A percentile compares a stretch with the other conserved stretches of the same genome.
Conservation (phyloP, 2,888 invertebrate species). For the Lacanobia wlatinum region DNA sequence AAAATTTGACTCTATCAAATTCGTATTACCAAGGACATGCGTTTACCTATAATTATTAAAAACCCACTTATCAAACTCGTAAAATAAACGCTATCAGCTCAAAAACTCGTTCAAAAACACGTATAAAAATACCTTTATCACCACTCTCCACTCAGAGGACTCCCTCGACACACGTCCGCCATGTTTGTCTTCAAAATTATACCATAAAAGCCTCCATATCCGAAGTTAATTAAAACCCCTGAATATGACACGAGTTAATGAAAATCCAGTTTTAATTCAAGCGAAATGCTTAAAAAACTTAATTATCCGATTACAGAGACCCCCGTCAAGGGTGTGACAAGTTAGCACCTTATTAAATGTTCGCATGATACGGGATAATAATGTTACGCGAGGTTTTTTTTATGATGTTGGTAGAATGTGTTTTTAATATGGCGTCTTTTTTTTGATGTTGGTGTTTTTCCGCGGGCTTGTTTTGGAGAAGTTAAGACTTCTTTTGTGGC, state of each 20-base stretch:
- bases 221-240: slow-evolving; percentile 61
- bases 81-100: slow-evolving; percentile 6
- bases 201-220: slow-evolving; percentile 34
- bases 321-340: slow-evolving; percentile 57
- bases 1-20: no score
- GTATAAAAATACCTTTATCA: slow-evolving; percentile 26
- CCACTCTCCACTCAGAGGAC: slow-evolving; percentile 1
- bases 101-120: slow-evolving; percentile 35
- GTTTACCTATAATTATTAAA: no score
- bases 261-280: slow-evolving; percentile 56
- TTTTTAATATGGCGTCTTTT: slow-evolving; percentile 9
- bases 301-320: slow-evolving; percentile 63
- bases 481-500: no score
- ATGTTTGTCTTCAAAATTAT: slow-evolving; percentile 48
- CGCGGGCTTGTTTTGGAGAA: not conserved
- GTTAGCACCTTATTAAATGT: slow-evolving; percentile 63
- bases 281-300: slow-evolving; percentile 65
- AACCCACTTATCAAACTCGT: slow-evolving; percentile 5
- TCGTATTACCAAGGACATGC: not conserved
- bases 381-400: slow-evolving; percentile 27
- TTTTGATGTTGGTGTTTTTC: not conserved
- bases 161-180: not conserved
- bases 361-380: slow-evolving; percentile 52
- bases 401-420: slow-evolving; percentile 15
- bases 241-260: slow-evolving; percentile 61